Evolutionary conservation across 2,797 vertebrate genomes (phyloP).

Genomic region (Eremophila alpestris): DNA sequence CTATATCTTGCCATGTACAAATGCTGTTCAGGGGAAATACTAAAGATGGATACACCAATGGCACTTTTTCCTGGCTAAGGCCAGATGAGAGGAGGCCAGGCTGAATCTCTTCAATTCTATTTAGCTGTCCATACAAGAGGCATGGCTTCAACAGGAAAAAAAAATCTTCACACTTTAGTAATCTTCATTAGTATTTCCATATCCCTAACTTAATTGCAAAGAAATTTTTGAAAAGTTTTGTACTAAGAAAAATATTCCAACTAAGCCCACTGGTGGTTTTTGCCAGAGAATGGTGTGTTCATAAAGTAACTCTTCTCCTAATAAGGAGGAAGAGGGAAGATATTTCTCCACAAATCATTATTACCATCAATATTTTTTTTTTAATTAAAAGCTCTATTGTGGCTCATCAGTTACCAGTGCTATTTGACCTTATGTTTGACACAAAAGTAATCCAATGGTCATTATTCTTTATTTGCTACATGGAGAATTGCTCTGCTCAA

Average conservation of each 20-base stretch:
- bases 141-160: not conserved
- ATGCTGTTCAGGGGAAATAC: not conserved
- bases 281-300: not conserved
- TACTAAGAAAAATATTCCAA: not conserved
- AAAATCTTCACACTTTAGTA: not conserved
- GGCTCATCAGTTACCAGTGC: not conserved
- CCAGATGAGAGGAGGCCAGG: not conserved
- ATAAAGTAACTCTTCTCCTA: not conserved
- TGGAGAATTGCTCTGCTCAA: not conserved
- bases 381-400: not conserved
- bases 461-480: not conserved
- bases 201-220: not conserved
- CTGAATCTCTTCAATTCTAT: not conserved
- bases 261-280: not conserved
- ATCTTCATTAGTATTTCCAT: not conserved
- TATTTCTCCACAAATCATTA: not conserved
- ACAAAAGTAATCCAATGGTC: not conserved
- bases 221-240: not conserved
- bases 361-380: not conserved
- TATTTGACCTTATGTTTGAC: not conserved
- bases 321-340: not conserved
- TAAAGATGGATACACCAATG: not conserved
- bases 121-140: not conserved
- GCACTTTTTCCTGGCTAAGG: not conserved
- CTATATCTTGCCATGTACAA: not conserved